Conservation (phyloP, 2,797 vertebrate genomes). For the Spondyliosoma cantharus region DNA sequence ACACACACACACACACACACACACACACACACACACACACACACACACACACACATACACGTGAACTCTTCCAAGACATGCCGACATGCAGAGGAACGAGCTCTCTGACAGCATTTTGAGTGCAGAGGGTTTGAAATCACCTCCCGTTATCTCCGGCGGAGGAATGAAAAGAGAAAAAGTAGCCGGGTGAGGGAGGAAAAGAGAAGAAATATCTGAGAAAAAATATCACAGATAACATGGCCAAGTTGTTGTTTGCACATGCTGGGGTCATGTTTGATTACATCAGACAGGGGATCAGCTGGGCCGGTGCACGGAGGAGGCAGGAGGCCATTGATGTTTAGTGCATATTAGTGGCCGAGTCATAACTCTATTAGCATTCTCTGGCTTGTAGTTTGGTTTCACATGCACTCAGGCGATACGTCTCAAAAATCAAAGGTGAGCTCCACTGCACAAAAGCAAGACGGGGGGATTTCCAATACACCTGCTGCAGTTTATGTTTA, state of each 20-base stretch:
- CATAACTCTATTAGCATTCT: constrained; percentile 51
- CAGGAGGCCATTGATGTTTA: constrained; percentile 38
- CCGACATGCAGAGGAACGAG: constrained; percentile 39
- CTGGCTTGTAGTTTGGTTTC: constrained; percentile 25
- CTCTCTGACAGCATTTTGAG: constrained; percentile 44
- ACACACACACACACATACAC: constrained; percentile 30
- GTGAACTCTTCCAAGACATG: constrained; percentile 30
- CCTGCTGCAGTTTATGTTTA: constrained; percentile 73
- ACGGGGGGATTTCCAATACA: constrained; percentile 71
- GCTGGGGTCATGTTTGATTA: constrained; percentile 71
- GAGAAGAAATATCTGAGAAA: no score
- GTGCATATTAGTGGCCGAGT: constrained; percentile 28
- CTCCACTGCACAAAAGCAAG: constrained; percentile 44
- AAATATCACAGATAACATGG: constrained; percentile 33
- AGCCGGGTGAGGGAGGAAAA: constrained; percentile 1
- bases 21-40: constrained; percentile 28
- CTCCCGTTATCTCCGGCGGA: constrained; percentile 62
- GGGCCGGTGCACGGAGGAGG: constrained; percentile 20
- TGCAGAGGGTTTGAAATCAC: constrained; percentile 52
- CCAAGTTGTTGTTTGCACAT: constrained; percentile 68
- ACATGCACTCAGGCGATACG: constrained; percentile 43
- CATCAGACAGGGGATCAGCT: constrained; percentile 61
- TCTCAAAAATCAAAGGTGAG: constrained; percentile 72
- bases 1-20: constrained; percentile 42
- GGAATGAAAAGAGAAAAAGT: constrained; percentile 43